phyloP scores from a whole-genome alignment of 2,113 vertebrate genomes.

The Garra rufa region DNA sequence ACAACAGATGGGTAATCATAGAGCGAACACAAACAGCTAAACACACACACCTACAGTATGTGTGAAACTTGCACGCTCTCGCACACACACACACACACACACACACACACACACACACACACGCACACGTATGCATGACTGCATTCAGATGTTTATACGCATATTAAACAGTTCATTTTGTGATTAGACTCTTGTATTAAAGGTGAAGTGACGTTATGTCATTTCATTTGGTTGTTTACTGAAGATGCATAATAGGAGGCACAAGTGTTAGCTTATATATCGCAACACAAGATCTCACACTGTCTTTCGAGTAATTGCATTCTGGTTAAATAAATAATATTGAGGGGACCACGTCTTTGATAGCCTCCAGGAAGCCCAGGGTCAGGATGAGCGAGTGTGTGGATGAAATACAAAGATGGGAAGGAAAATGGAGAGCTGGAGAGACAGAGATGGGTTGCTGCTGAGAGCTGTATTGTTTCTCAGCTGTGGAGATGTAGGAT shows the following conservation, averaged over 20 bases:
- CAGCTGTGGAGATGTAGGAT: slow-evolving; percentile 42
- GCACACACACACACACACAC: not conserved
- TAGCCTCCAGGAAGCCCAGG: slow-evolving; percentile 28
- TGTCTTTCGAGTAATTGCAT: slow-evolving; percentile 54
- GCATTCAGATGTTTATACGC: not conserved
- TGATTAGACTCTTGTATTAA: not conserved
- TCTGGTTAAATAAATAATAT: slow-evolving; percentile 58
- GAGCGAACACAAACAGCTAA: slow-evolving; percentile 6
- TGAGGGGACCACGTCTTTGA: slow-evolving; percentile 25
- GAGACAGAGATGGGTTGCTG: slow-evolving; percentile 1
- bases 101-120: not conserved
- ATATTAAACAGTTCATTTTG: not conserved
- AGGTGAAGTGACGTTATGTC: not conserved
- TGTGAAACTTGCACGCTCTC: not conserved
- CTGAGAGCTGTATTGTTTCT: slow-evolving; percentile 42
- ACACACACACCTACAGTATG: slow-evolving; percentile 2
- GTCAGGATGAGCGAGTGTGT: slow-evolving; percentile 16
- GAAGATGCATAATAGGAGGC: not conserved
- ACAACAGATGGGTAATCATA: slow-evolving; percentile 20
- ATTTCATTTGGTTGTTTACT: not conserved
- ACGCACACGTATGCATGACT: not conserved
- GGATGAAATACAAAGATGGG: slow-evolving; percentile 6
- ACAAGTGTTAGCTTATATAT: not conserved
- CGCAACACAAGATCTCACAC: not conserved
- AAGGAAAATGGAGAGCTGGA: not conserved